Percentiles rank a stretch among this genome's conserved stretches.
These are phyloP conservation scores for Sminthopsis crassicaudata DNA, from an alignment of 2,113 vertebrate species.

Conservation along the genomic window DNA sequence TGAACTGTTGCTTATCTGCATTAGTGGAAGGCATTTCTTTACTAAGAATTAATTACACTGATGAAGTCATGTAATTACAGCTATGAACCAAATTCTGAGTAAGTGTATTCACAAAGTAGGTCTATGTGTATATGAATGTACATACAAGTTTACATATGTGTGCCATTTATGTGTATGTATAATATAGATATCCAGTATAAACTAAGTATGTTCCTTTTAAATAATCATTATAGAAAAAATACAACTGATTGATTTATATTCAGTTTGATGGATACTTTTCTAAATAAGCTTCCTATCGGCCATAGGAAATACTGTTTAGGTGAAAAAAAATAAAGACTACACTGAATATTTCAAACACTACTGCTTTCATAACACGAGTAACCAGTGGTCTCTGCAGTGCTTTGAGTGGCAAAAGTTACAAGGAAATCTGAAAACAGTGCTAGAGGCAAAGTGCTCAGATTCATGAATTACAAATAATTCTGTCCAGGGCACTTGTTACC, in stretches of 20 bases:
- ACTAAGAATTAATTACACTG: background rate
- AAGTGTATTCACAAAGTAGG: background rate
- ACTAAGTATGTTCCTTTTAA: background rate
- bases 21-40: background rate
- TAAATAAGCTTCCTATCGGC: background rate
- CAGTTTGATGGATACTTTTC: slow-evolving; percentile 10
- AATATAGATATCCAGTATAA: background rate
- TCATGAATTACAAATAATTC: slow-evolving; percentile 62
- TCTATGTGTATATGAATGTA: background rate
- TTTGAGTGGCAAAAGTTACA: slow-evolving; percentile 32
- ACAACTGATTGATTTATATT: background rate
- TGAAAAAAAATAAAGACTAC: background rate
- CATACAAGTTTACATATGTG: too few relatives aligned
- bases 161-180: background rate
- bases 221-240: slow-evolving; percentile 1
- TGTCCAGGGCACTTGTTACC: slow-evolving; percentile 4
- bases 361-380: slow-evolving; percentile 6
- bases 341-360: background rate
- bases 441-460: slow-evolving; percentile 48
- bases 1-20: too few relatives aligned
- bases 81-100: background rate
- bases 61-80: background rate
- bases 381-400: background rate
- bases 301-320: background rate
- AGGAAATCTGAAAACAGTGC: slow-evolving; percentile 7